phyloP scores from a whole-genome alignment of 1,140 invertebrate genomes.

The Brachystomella parvula region DNA sequence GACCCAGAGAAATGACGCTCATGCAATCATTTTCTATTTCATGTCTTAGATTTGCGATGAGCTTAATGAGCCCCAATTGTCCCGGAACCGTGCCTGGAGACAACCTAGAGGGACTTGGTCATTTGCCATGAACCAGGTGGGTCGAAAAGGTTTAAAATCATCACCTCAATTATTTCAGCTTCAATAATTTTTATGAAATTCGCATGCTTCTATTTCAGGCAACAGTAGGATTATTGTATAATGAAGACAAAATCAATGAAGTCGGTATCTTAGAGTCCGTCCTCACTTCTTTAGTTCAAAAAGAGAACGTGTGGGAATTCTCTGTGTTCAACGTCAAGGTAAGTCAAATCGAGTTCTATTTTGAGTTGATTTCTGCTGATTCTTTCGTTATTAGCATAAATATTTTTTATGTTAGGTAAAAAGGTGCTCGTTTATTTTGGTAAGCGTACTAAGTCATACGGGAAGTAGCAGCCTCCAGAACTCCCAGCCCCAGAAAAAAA shows the following conservation, averaged over 20 bases:
- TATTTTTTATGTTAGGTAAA: no score
- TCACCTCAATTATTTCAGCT: no score
- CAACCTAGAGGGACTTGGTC: conserved; percentile 57
- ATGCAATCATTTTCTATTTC: conserved; percentile 10
- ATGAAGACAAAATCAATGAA: conserved; percentile 29
- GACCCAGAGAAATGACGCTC: conserved; percentile 7
- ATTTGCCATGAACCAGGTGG: conserved; percentile 42
- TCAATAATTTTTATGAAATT: no score
- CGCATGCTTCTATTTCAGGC: no score
- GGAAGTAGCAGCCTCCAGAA: no score
- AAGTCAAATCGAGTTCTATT: conserved; percentile 8
- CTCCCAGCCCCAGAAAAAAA: conserved; percentile 23
- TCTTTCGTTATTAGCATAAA: not conserved
- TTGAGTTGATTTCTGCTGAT: not conserved
- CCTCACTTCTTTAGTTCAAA: conserved; percentile 35
- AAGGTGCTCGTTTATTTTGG: conserved; percentile 24
- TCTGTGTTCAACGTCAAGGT: conserved; percentile 33
- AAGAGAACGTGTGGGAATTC: conserved; percentile 36
- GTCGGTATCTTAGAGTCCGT: conserved; percentile 12
- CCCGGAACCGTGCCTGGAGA: conserved; percentile 57
- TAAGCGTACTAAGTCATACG: no score
- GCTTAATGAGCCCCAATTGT: conserved; percentile 58
- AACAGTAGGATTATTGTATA: conserved; percentile 32
- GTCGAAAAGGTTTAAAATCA: no score
- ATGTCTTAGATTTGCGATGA: conserved; percentile 54